A percentile compares a stretch with the other conserved stretches of the same genome.
Evolutionary conservation across 2,797 vertebrate genomes (phyloP).

Genomic region (Poecile montanus): DNA sequence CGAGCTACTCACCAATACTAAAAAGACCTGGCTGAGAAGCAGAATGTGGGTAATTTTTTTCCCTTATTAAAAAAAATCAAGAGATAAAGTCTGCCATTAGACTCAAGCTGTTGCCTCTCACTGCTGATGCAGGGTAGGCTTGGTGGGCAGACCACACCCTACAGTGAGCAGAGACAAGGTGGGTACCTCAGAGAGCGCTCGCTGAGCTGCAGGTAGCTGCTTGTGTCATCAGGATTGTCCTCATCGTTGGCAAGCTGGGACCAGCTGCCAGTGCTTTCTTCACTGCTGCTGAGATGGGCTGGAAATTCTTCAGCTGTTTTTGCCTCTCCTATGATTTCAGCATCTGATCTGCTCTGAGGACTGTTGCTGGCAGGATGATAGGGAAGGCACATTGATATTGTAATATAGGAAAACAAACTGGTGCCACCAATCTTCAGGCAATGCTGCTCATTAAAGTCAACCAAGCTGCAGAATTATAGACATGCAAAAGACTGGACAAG

Average conservation of each 20-base stretch:
- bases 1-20: neutral
- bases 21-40: neutral
- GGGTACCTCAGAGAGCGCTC: conserved; percentile 90
- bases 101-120: neutral
- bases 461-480: neutral
- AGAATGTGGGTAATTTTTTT: neutral
- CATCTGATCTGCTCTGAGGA: conserved; percentile 74
- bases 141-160: neutral
- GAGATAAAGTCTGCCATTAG: neutral
- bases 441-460: neutral
- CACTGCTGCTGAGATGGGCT: conserved; percentile 89
- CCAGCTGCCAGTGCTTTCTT: conserved; percentile 96
- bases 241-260: conserved; percentile 93
- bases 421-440: neutral
- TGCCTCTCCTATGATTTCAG: conserved; percentile 61
- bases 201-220: conserved; percentile 96
- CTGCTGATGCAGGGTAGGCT: neutral
- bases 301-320: conserved; percentile 82
- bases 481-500: neutral
- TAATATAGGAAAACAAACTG: neutral
- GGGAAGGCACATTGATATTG: conserved; percentile 30
- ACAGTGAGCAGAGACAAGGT: neutral
- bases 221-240: conserved; percentile 92
- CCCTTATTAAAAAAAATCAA: neutral
- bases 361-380: conserved; percentile 79